phyloP scores from a whole-genome alignment of 2,113 vertebrate species.

The Carollia perspicillata region DNA sequence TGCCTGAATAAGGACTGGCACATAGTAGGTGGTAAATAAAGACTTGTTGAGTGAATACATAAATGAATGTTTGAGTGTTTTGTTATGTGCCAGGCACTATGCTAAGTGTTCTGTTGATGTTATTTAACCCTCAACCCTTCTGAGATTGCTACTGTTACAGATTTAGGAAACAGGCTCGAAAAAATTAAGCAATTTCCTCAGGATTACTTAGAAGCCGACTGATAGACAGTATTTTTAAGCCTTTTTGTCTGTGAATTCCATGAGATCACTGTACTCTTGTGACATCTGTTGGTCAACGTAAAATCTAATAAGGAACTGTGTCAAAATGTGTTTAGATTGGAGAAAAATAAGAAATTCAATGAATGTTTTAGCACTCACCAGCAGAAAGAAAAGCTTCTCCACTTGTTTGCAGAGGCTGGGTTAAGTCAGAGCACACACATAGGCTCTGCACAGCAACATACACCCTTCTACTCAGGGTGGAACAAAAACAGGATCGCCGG shows the following conservation, averaged over 20 bases:
- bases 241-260: slow-evolving; percentile 2
- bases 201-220: background rate
- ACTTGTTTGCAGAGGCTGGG: background rate
- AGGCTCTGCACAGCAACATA: background rate
- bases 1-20: background rate
- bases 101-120: background rate
- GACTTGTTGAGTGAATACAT: background rate
- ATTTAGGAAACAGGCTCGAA: background rate
- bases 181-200: background rate
- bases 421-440: background rate
- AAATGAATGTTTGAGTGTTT: slow-evolving; percentile 16
- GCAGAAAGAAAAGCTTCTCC: background rate
- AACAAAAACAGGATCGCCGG: background rate
- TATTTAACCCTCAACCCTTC: background rate
- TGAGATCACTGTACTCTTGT: background rate
- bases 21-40: background rate
- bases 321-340: background rate
- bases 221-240: background rate
- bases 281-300: background rate
- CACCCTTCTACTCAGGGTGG: background rate
- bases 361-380: background rate
- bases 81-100: background rate
- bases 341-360: background rate
- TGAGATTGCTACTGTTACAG: background rate
- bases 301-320: slow-evolving; percentile 1